Evolutionary conservation across 2,888 invertebrate species (phyloP).

Genomic region (Odontocerum albicorne): DNA sequence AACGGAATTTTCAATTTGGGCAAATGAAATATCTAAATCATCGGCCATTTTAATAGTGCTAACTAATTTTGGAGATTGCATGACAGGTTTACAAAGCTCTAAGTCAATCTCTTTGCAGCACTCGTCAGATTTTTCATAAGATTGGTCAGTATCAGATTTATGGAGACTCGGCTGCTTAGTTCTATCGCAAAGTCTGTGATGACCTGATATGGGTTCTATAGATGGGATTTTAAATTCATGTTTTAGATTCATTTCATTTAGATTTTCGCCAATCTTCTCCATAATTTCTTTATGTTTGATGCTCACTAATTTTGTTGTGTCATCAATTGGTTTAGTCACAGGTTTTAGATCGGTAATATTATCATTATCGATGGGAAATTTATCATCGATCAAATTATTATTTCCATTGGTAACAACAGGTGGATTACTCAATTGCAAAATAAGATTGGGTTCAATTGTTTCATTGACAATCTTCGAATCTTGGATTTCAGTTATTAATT

Average conservation of each 20-base stretch:
- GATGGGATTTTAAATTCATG: conserved; percentile 26
- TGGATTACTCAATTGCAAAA: neutral
- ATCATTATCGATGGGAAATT: neutral
- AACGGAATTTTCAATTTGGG: conserved; percentile 30
- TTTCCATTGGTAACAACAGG: no score
- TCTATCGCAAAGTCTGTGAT: conserved; percentile 64
- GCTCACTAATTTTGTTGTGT: conserved; percentile 27
- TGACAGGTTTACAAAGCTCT: conserved; percentile 13
- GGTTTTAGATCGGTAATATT: neutral
- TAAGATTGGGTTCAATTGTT: neutral
- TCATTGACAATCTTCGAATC: neutral
- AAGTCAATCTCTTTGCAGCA: conserved; percentile 8
- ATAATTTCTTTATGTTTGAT: conserved; percentile 35
- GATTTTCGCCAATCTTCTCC: conserved; percentile 33
- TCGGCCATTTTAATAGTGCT: conserved; percentile 21
- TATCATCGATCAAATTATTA: neutral
- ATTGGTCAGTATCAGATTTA: conserved; percentile 7
- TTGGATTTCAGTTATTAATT: neutral
- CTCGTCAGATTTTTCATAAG: conserved; percentile 20
- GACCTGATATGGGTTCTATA: conserved; percentile 55
- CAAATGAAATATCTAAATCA: conserved; percentile 28
- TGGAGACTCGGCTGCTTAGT: conserved; percentile 41
- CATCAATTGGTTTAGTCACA: conserved; percentile 17
- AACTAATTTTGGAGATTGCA: conserved; percentile 20
- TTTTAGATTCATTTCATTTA: conserved; percentile 32